These are phyloP conservation scores for Mantis religiosa DNA, from an alignment of 2,888 invertebrate genomes.

Conservation along the genomic window DNA sequence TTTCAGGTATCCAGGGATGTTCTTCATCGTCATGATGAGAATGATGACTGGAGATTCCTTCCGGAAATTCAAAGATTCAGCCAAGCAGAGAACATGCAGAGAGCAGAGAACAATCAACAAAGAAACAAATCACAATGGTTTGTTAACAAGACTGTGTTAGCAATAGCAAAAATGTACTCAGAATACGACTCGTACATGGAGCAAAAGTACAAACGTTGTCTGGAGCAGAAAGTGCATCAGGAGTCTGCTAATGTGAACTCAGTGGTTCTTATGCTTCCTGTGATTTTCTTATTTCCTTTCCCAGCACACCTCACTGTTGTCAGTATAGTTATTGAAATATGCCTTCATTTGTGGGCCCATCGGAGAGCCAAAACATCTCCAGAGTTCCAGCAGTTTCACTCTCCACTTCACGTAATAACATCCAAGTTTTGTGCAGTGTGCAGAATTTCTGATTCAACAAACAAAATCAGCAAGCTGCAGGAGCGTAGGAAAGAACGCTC, in stretches of 20 bases:
- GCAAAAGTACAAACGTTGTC: background rate
- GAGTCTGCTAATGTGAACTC: background rate
- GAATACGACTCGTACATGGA: background rate
- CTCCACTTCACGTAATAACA: conserved; percentile 64
- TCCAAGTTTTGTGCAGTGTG: conserved; percentile 67
- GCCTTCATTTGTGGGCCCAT: conserved; percentile 7
- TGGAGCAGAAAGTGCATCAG: background rate
- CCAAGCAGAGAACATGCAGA: background rate
- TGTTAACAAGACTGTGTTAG: background rate
- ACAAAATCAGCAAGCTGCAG: conserved; percentile 61
- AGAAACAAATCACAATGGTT: background rate
- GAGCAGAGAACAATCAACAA: background rate
- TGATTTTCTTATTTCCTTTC: background rate
- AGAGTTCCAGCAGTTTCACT: conserved; percentile 37
- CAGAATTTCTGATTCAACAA: conserved; percentile 57
- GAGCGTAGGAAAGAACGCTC: conserved; percentile 46
- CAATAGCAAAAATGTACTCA: background rate
- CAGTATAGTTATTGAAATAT: conserved; percentile 1
- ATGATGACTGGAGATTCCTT: background rate
- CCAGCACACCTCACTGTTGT: background rate
- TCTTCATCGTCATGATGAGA: background rate
- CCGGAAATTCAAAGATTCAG: background rate
- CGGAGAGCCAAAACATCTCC: background rate
- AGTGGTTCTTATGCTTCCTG: background rate
- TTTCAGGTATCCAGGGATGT: background rate